Evolutionary conservation across 1,140 invertebrate genomes (phyloP), one percentile per base, ranked within the genome.

Genomic region (Cyphomyrmex costatus): DNA sequence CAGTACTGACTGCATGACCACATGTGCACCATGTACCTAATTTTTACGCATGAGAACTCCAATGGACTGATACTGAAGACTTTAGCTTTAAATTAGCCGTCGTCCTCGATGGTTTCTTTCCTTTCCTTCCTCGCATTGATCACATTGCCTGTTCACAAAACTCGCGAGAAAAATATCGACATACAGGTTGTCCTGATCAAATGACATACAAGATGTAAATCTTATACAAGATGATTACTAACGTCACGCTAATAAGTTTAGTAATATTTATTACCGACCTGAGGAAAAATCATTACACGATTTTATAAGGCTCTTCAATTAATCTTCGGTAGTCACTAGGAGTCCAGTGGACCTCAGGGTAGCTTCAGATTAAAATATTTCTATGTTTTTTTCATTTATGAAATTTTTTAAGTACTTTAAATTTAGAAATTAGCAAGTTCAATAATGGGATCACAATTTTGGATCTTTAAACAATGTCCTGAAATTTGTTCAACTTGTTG

Each of bases 31-130:
- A 36, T 68, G 60, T 58, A 56, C n/a, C n/a, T 73, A 83, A 74
- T 78, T 36, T 66, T n/a, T 36, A 66, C 60, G 77, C 51, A 76
- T 56, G 63, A 85, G 33, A 89, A 85, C 53, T 88, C 61, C 66
- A 51, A 85, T 85, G 86, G 86, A 89, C 88, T 89, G 86, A 88
- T 87, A 66, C 30, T 58, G 86, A 89, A 89, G 86, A 89, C 87
- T 89, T 83, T 88, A 88, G 80, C 87, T 85, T 71, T 88, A 66
- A 78, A 89, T 85, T 85, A 85, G 36, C 42, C 73, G n/a, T 85
- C 49, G 16, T 66, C 33, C 61, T 24, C 33, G 42, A 66, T 51
- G 16, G 33, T 42, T 33, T 56, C 58, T 73, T 61, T 46, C 27
- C 27, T 61, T 73, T 46, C 5, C 27, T 60, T 73, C 36, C 36